phyloP scores from a whole-genome alignment of 2,113 vertebrate genomes.

The Pampusana beccarii region DNA sequence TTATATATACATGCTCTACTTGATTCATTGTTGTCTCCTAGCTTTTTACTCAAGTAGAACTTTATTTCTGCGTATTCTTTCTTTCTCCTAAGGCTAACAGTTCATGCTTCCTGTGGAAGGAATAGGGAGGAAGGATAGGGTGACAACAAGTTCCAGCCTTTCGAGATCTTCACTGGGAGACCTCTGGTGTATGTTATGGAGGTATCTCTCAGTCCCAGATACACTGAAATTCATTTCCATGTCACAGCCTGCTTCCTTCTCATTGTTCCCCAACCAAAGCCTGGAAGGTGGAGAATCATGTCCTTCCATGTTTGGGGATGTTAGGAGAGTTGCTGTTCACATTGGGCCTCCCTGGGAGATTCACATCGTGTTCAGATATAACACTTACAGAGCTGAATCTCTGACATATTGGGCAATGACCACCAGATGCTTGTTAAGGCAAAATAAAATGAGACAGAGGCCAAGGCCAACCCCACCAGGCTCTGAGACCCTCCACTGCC shows the following conservation, averaged over 20 bases:
- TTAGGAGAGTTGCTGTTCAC: neutral
- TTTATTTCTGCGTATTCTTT: neutral
- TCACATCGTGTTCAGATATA: neutral
- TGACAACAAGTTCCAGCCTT: neutral
- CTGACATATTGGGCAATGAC: neutral
- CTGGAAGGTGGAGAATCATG: neutral
- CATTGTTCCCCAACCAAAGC: neutral
- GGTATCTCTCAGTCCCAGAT: neutral
- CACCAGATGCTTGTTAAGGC: neutral
- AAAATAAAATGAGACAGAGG: neutral
- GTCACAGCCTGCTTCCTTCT: neutral
- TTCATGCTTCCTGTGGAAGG: neutral
- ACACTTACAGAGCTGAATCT: neutral
- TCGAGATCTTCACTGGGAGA: neutral
- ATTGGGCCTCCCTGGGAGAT: neutral
- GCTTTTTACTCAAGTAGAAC: rapidly evolving
- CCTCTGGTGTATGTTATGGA: neutral
- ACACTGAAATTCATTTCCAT: neutral
- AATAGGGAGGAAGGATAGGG: rapidly evolving
- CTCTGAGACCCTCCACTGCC: neutral
- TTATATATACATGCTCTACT: neutral
- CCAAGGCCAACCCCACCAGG: neutral
- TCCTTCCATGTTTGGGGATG: neutral
- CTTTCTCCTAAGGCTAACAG: neutral
- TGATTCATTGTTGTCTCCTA: neutral